These are phyloP conservation scores for Amiota minor DNA, from an alignment of 2,888 invertebrate genomes.

Conservation along the genomic window DNA sequence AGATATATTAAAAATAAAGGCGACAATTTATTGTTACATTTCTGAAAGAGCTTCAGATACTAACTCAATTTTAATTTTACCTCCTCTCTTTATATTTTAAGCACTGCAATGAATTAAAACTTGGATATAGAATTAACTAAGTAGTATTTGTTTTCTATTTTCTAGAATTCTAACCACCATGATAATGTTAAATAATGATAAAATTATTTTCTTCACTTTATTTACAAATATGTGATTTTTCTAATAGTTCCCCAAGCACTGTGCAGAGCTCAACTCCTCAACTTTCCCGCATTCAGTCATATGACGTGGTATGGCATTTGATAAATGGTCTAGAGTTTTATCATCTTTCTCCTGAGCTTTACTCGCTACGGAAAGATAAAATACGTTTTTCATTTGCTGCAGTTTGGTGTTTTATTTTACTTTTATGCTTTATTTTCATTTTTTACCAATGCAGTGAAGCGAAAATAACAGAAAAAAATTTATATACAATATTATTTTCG, in stretches of 20 bases:
- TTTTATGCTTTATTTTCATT: slow-evolving; percentile 32
- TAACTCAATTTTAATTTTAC: no score
- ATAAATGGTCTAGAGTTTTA: slow-evolving; percentile 65
- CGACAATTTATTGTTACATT: no score
- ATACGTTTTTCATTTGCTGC: slow-evolving; percentile 64
- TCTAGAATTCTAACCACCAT: no score
- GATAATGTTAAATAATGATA: no score
- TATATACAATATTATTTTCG: slow-evolving; percentile 55
- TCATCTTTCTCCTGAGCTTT: slow-evolving; percentile 65
- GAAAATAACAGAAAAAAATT: slow-evolving; percentile 47
- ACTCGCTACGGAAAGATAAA: slow-evolving; percentile 58
- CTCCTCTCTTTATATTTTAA: no score
- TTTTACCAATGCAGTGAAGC: slow-evolving; percentile 53
- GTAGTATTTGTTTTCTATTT: no score
- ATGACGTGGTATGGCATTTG: slow-evolving; percentile 44
- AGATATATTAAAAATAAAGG: no score
- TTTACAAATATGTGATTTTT: no score
- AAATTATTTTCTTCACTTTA: no score
- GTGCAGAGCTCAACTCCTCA: not conserved
- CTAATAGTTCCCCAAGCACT: not conserved
- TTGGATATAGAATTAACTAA: no score
- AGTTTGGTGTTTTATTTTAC: slow-evolving; percentile 41
- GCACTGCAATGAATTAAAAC: no score
- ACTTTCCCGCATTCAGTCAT: not conserved
- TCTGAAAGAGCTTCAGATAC: no score